Percentiles rank a stretch among this genome's conserved stretches.
phyloP scores from a whole-genome alignment of 2,888 invertebrate species.

The Drosophila fulvimacula region DNA sequence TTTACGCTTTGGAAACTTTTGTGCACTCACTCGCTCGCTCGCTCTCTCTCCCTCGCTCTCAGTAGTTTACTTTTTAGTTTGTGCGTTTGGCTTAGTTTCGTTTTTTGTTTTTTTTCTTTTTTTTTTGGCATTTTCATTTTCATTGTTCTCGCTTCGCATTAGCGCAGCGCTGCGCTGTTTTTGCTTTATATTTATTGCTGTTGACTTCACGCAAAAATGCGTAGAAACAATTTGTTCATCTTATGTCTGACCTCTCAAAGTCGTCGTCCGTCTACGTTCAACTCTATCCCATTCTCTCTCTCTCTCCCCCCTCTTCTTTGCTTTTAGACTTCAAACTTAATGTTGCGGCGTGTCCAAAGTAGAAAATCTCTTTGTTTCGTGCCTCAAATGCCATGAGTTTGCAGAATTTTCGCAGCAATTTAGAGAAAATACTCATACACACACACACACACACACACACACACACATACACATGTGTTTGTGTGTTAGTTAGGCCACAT shows the following conservation, averaged over 20 bases:
- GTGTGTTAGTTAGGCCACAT: conserved; percentile 1
- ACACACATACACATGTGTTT: not conserved
- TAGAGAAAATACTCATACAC: conserved; percentile 16
- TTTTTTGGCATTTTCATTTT: conserved; percentile 65
- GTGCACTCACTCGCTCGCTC: conserved; percentile 13
- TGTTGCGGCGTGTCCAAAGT: conserved; percentile 48
- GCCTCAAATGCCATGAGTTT: conserved; percentile 71
- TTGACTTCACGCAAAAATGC: conserved; percentile 50
- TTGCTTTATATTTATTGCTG: conserved; percentile 30
- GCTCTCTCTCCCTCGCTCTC: conserved; percentile 7
- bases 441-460: not conserved
- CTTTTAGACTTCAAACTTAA: conserved; percentile 23
- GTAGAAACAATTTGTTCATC: conserved; percentile 60
- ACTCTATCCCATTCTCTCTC: not conserved
- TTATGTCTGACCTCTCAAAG: conserved; percentile 42
- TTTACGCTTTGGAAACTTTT: conserved; percentile 56
- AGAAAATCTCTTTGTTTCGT: conserved; percentile 69
- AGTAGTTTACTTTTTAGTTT: conserved; percentile 18
- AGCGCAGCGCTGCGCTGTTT: conserved; percentile 30
- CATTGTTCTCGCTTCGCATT: conserved; percentile 64
- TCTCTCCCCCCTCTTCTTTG: not conserved
- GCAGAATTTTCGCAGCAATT: conserved; percentile 61
- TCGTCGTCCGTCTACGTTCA: conserved; percentile 6
- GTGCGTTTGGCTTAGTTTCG: conserved; percentile 45
- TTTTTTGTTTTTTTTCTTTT: conserved; percentile 41